Evolutionary conservation across 2,797 vertebrate genomes (phyloP).

Genomic region (Florisuga fusca): DNA sequence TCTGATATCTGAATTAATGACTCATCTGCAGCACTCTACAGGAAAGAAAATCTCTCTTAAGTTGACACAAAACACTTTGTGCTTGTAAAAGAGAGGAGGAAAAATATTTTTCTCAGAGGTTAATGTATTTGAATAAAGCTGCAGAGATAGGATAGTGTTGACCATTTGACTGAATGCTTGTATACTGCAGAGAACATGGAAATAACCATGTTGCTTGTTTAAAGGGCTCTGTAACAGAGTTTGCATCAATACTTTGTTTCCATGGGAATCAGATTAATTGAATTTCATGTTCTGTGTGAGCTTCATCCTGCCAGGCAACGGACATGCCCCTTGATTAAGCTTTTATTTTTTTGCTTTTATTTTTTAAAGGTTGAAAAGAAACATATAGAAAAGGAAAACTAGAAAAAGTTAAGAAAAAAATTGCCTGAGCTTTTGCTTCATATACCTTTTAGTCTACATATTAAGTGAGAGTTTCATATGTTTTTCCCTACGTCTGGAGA

Average conservation of each 20-base stretch:
- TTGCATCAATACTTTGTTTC: neutral
- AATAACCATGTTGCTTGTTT: neutral
- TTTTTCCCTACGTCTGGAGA: neutral
- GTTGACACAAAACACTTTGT: neutral
- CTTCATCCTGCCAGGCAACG: neutral
- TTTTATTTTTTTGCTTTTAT: neutral
- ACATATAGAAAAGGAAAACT: neutral
- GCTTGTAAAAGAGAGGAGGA: neutral
- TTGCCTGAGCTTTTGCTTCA: neutral
- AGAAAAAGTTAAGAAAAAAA: neutral
- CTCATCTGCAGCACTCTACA: neutral
- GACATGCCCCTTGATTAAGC: neutral
- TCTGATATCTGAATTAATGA: slow-evolving; percentile 47
- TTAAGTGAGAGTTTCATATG: neutral
- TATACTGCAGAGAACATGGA: neutral
- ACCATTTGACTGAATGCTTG: neutral
- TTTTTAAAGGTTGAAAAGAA: neutral
- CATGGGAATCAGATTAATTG: neutral
- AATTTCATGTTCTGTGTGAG: neutral
- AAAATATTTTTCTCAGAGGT: slow-evolving; percentile 11
- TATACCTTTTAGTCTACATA: neutral
- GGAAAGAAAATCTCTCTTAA: neutral
- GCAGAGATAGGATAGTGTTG: neutral
- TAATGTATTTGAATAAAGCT: neutral
- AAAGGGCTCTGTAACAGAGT: neutral